phyloP scores from a whole-genome alignment of 92 coral and sea anemone species.

The Siderastrea siderea region DNA sequence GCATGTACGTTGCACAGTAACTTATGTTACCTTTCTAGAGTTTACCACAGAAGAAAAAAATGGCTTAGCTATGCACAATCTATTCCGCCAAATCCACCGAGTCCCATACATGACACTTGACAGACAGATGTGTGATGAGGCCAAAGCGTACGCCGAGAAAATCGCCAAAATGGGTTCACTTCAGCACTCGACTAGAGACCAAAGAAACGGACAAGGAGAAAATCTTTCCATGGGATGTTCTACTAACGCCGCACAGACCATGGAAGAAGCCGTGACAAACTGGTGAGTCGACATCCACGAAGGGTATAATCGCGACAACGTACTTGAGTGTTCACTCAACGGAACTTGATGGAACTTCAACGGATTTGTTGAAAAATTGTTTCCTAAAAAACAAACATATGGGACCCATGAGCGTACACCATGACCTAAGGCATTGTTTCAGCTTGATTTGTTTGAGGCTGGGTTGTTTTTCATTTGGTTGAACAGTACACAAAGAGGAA shows the following conservation, averaged over 20 bases:
- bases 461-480: too few relatives aligned
- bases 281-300: conserved; percentile 42
- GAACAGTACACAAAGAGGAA: too few relatives aligned
- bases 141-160: conserved; percentile 71
- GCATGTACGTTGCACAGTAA: too few relatives aligned
- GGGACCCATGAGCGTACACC: too few relatives aligned
- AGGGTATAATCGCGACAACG: too few relatives aligned
- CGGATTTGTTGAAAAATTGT: too few relatives aligned
- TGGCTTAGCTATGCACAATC: conserved; percentile 69
- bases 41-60: conserved; percentile 53
- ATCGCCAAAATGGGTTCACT: conserved; percentile 38
- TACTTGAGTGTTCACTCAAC: too few relatives aligned
- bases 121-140: conserved; percentile 63
- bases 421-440: too few relatives aligned
- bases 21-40: background rate
- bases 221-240: conserved; percentile 76
- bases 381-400: too few relatives aligned
- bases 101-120: conserved; percentile 69
- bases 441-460: too few relatives aligned
- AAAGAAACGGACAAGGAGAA: conserved; percentile 70
- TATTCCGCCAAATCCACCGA: conserved; percentile 68
- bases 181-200: conserved; percentile 45
- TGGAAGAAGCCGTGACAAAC: conserved; percentile 15
- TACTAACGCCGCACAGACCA: background rate
- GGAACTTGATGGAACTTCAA: too few relatives aligned